Percentiles rank a stretch among this genome's conserved stretches.
These are phyloP conservation scores for Chrysolina haemoptera DNA, from an alignment of 2,888 invertebrate species.

Conservation along the genomic window DNA sequence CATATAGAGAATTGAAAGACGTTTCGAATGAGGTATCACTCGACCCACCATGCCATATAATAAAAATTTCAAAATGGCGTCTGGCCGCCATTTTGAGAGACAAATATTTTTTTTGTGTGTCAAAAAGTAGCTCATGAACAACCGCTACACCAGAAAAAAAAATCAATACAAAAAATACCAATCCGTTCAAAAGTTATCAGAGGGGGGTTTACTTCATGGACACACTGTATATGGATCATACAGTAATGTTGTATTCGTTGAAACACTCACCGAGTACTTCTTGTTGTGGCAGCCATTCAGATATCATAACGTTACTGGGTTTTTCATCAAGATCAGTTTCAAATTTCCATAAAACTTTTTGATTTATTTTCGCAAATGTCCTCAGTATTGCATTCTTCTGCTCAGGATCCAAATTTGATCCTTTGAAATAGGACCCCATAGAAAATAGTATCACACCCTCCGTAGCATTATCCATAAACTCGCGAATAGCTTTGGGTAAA, in stretches of 20 bases:
- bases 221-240: no score
- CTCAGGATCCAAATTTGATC: constrained; percentile 72
- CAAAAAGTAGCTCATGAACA: no score
- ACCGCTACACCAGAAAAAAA: no score
- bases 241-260: background rate
- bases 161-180: no score
- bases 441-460: constrained; percentile 75
- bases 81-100: no score
- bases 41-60: no score
- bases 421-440: constrained; percentile 75
- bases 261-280: constrained; percentile 58
- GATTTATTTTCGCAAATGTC: constrained; percentile 69
- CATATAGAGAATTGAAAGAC: no score
- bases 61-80: no score
- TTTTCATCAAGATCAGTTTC: constrained; percentile 65
- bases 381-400: constrained; percentile 73
- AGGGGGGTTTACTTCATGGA: no score
- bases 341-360: constrained; percentile 78
- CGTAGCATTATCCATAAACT: constrained; percentile 71
- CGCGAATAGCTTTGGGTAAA: constrained; percentile 69
- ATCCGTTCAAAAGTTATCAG: no score
- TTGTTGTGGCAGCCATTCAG: constrained; percentile 62
- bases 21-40: no score
- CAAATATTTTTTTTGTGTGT: no score
- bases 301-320: constrained; percentile 67